phyloP scores from a whole-genome alignment of 2,113 vertebrate genomes.

The Lamprotornis superbus region DNA sequence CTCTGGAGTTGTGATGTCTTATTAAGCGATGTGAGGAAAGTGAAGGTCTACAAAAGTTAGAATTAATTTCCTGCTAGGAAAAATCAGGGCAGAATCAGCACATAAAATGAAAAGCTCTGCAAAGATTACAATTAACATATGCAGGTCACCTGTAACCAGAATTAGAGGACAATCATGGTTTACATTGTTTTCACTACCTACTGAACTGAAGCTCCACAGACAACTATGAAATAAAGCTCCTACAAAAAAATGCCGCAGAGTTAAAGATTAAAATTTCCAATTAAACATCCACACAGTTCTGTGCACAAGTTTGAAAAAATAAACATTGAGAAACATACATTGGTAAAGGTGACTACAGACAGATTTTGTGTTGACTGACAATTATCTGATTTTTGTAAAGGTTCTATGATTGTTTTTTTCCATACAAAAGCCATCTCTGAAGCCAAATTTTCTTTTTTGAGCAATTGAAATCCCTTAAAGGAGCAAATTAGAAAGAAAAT shows the following conservation, averaged over 20 bases:
- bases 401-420: neutral
- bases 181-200: neutral
- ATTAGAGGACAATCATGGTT: neutral
- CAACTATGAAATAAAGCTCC: neutral
- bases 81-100: neutral
- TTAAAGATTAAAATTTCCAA: neutral
- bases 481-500: neutral
- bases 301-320: neutral
- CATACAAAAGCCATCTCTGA: neutral
- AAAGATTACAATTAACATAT: neutral
- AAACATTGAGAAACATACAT: neutral
- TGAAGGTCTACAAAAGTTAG: neutral
- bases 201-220: neutral
- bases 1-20: neutral
- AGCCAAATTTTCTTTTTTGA: neutral
- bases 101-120: neutral
- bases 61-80: slow-evolving; percentile 1
- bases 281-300: neutral
- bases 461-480: neutral
- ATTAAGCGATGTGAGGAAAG: neutral
- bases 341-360: neutral
- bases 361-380: neutral
- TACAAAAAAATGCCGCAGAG: neutral
- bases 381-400: neutral
- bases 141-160: neutral